Evolutionary conservation across 2,888 invertebrate genomes (phyloP).

Genomic region (Onchidella celtica): DNA sequence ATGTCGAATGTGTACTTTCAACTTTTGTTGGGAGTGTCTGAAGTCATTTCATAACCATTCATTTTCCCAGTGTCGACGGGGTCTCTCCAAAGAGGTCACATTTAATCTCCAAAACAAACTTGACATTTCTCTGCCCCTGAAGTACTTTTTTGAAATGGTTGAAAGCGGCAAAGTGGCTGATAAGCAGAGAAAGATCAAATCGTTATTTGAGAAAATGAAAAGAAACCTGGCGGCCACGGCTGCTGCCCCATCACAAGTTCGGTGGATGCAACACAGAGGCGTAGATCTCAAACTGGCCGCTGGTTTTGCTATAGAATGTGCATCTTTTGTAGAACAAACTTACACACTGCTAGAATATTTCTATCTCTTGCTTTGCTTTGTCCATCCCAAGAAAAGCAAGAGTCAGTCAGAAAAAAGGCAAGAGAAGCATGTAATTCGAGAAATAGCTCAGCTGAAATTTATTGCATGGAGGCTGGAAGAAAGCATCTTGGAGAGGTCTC

Average conservation of each 20-base stretch:
- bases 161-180: too few relatives aligned
- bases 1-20: conserved; percentile 52
- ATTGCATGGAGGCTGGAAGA: conserved; percentile 1
- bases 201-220: too few relatives aligned
- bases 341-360: conserved; percentile 28
- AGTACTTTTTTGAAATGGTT: conserved; percentile 6
- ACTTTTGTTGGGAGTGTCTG: conserved; percentile 60
- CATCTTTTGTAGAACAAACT: conserved; percentile 7
- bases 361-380: conserved; percentile 16
- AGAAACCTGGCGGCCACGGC: too few relatives aligned
- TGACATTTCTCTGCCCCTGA: neutral
- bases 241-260: too few relatives aligned
- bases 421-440: neutral
- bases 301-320: neutral
- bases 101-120: conserved; percentile 11
- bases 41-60: neutral
- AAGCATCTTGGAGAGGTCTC: neutral
- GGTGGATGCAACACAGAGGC: too few relatives aligned
- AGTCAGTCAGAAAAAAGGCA: too few relatives aligned
- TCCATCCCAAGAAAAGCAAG: neutral
- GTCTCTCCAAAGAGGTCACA: neutral
- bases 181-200: too few relatives aligned
- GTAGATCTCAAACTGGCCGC: too few relatives aligned
- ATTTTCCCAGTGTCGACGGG: neutral
- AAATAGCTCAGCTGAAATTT: conserved; percentile 31